Evolutionary conservation across 2,113 vertebrate genomes (phyloP).

Genomic region (Tupaia chinensis): DNA sequence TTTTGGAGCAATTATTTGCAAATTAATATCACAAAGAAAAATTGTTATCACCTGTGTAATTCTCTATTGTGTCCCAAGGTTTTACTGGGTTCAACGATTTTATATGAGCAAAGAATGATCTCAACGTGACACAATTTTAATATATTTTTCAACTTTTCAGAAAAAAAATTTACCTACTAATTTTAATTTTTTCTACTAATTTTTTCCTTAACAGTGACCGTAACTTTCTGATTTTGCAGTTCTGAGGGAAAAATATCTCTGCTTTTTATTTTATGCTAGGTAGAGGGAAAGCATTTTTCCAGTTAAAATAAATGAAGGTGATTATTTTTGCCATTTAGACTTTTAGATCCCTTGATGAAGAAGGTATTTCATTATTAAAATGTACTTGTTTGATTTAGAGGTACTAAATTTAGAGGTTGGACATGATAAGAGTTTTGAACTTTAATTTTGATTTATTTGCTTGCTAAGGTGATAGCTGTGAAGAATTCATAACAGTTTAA

Average conservation of each 20-base stretch:
- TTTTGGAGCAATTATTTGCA: conserved; percentile 15
- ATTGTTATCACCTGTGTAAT: background rate
- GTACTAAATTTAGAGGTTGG: background rate
- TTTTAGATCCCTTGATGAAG: conserved; percentile 36
- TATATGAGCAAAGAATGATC: conserved; percentile 19
- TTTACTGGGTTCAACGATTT: conserved; percentile 3
- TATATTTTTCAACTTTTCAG: conserved; percentile 13
- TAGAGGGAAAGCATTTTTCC: conserved; percentile 26
- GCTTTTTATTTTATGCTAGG: conserved; percentile 33
- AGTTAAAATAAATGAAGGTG: conserved; percentile 27
- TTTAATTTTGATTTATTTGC: conserved; percentile 66
- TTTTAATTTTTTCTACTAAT: background rate
- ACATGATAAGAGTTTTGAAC: conserved; percentile 53
- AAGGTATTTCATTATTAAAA: conserved; percentile 52
- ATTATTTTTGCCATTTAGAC: conserved; percentile 48
- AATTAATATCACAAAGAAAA: conserved; percentile 40
- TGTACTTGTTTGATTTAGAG: conserved; percentile 69
- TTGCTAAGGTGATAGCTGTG: conserved; percentile 37
- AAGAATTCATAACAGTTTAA: conserved; percentile 63
- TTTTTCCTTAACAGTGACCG: background rate
- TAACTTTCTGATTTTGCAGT: background rate
- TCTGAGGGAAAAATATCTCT: background rate
- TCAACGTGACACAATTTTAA: background rate
- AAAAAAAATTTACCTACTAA: conserved; percentile 10
- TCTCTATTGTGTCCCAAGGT: background rate